A percentile compares a stretch with the other conserved stretches of the same genome.
Conservation (phyloP, 2,888 invertebrate species). For the Thalpophila matura region DNA sequence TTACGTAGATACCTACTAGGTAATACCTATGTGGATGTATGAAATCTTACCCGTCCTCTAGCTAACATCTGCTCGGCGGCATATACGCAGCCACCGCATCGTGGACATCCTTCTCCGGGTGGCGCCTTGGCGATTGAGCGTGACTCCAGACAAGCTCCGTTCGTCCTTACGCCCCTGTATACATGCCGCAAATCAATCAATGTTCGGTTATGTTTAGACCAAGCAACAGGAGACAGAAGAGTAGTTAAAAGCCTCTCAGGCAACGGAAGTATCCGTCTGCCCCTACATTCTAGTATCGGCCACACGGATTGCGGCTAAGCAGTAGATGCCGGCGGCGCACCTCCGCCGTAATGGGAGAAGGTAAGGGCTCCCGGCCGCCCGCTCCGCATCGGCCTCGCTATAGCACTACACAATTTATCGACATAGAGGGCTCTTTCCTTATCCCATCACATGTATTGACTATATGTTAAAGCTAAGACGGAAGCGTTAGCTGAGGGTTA, state of each 20-base stretch:
- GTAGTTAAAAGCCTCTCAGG: conserved; percentile 87
- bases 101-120: conserved; percentile 96
- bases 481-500: conserved; percentile 88
- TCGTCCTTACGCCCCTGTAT: conserved; percentile 87
- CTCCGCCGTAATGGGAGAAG: conserved; percentile 91
- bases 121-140: conserved; percentile 95
- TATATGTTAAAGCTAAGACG: conserved; percentile 85
- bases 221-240: conserved; percentile 87
- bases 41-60: conserved; percentile 94
- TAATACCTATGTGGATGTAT: background rate
- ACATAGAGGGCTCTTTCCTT: conserved; percentile 94
- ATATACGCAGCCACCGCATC: conserved; percentile 97
- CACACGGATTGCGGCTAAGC: conserved; percentile 87
- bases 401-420: conserved; percentile 78
- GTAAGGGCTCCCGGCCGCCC: conserved; percentile 90
- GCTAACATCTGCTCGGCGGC: conserved; percentile 98
- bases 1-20: too few relatives aligned
- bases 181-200: conserved; percentile 70
- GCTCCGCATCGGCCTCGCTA: conserved; percentile 86
- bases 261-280: conserved; percentile 79
- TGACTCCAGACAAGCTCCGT: conserved; percentile 93
- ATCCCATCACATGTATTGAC: conserved; percentile 92
- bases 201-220: conserved; percentile 60
- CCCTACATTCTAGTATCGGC: conserved; percentile 80
- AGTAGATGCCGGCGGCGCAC: conserved; percentile 88